Base-by-base conservation (phyloP, 2,888 invertebrate species). In the Agrotis segetum region DNA sequence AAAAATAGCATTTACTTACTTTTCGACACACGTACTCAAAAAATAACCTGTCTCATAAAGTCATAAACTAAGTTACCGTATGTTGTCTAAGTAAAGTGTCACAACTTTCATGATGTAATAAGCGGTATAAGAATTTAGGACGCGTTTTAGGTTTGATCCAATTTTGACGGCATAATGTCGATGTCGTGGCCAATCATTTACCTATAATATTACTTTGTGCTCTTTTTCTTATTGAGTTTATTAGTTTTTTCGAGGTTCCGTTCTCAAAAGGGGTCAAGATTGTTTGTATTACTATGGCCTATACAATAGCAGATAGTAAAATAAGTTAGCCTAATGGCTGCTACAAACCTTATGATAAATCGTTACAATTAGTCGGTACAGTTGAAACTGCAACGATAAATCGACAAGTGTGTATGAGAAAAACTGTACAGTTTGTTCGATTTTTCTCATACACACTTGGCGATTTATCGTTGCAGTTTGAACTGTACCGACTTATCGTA, bases 51-150 rank as follows among this genome's bases (percentile, higher is more conserved):
- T 52, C 21, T 56, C 34, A 14, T 56, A 56, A 34, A 56, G 34
- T 19, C 56, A 56, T 34, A 72, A n/a, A n/a, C n/a, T n/a, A n/a
- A n/a, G n/a, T 79, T 82, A 79, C 67, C 44, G 58, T 81, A 29
- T 19, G 49, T 63, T 64, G 29, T 62, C 29, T 67, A 66, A 82
- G 71, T 58, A 69, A 66, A 40, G 53, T 80, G 83, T 74, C 76
- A 72, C 40, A 77, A 66, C 53, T 77, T 63, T 85, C 52, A 75
- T 71, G 71, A 71, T 62, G 69, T 77, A 71, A 74, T 76, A 74
- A 71, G 52, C 13, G 63, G 63, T 74, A 69, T 69, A 71, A 64
- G 52, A 74, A 78, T 74, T 74, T 72, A 66, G 69, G 71, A 34
- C 61, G 49, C 40, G 40, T 67, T 71, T 82, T 60, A 67, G 69